Conservation (phyloP, 1,140 invertebrate species). For the Scaptomyza graminum region DNA sequence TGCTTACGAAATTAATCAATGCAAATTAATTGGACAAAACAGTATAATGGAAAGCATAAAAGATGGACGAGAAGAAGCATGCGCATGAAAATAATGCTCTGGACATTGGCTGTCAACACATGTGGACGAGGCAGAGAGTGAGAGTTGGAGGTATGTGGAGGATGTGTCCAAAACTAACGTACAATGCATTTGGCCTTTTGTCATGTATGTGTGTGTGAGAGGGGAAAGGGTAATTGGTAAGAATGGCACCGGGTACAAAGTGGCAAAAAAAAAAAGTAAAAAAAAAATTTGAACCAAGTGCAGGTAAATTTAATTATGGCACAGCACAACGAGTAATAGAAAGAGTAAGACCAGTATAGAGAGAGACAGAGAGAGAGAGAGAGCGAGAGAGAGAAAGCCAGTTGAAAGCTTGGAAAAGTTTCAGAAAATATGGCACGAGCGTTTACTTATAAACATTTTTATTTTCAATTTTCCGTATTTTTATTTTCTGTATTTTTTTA, state of each 20-base stretch:
- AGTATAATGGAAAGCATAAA: background rate
- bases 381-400: background rate
- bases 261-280: background rate
- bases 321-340: conserved; percentile 35
- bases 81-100: conserved; percentile 9
- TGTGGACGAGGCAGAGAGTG: background rate
- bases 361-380: background rate
- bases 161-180: conserved; percentile 18
- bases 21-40: conserved; percentile 47
- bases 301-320: conserved; percentile 72
- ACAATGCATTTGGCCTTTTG: conserved; percentile 12
- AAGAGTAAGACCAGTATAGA: background rate
- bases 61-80: background rate
- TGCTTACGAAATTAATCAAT: conserved; percentile 56
- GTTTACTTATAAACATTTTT: conserved; percentile 25
- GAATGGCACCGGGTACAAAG: conserved; percentile 3
- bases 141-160: background rate
- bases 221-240: background rate
- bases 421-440: conserved; percentile 48
- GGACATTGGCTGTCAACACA: conserved; percentile 24
- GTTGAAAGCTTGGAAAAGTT: conserved; percentile 38
- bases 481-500: background rate
- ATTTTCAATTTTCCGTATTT: background rate
- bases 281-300: conserved; percentile 50
- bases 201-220: background rate